Evolutionary conservation across 2,797 vertebrate species (phyloP), one percentile per base, ranked within the genome.

Genomic region (Premnoplex brunnescens): DNA sequence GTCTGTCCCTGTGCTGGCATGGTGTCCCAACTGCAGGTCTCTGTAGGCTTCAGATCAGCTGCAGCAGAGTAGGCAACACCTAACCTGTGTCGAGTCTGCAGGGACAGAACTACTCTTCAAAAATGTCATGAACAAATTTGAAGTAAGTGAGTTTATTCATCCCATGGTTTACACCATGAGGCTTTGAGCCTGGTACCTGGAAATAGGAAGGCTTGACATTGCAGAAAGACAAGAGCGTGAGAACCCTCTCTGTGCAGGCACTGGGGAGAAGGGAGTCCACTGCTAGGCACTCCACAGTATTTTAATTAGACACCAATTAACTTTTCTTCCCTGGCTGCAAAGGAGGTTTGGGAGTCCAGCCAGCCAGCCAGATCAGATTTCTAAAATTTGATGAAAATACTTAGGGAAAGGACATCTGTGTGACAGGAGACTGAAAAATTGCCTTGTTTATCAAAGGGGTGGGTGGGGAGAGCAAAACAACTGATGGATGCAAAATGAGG

Each of bases 141-240:
- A 82, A 52, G 52, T 26, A 81, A 52, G 52, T 26, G 46, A 39
- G 17, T 67, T 87, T 49, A 64, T 83, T 77, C 26, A 37, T 28
- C 15, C 51, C 27, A 3, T 0, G 0, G 39, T 23, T 62, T 14
- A 36, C 9, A 6, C 44, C 2, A 0, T 7, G 52, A 44, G 17
- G 23, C 49, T 79, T 52, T 64, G 58, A 85, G 62, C 9, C n/a
- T 37, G 20, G 32, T 14, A n/a, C 20, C 26, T 58, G 77, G n/a
- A 62, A 56, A 63, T 2, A 10, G 0, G 3, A 39, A 62, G 36
- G 30, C 9, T 30, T 27, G 54, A 22, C 12, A 3, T 7, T 30
- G 28, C 21, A 36, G 37, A 37, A 46, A 56, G 22, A 21, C 7
- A 34, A 32, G 23, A 24, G 10, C 17, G 28, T 3, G 6, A 12